Conservation (phyloP, 2,888 invertebrate species). For the Meiosimyza decipiens region DNA sequence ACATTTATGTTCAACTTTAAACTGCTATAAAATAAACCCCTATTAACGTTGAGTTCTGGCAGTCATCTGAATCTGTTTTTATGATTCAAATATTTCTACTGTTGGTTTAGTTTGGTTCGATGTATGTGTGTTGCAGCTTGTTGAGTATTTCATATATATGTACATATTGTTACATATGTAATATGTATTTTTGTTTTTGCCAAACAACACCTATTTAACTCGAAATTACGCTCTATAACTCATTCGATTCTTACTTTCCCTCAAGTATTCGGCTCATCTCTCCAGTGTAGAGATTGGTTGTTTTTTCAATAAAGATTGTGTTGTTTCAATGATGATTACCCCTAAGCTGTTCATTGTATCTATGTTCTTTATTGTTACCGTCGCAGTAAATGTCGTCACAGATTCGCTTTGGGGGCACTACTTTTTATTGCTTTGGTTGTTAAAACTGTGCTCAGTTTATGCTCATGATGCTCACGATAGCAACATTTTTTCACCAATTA, state of each 20-base stretch:
- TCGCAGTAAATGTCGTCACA: too few relatives aligned
- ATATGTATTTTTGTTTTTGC: neutral
- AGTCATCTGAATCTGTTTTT: constrained; percentile 46
- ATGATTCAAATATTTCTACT: constrained; percentile 32
- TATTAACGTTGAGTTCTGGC: constrained; percentile 50
- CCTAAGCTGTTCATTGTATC: too few relatives aligned
- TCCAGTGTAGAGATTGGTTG: neutral
- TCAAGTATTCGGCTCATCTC: constrained; percentile 23
- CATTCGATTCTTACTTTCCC: neutral
- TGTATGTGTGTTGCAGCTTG: constrained; percentile 12
- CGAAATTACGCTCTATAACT: neutral
- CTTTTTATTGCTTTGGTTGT: too few relatives aligned
- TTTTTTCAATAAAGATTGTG: too few relatives aligned
- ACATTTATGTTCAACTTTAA: constrained; percentile 35
- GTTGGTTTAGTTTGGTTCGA: constrained; percentile 5
- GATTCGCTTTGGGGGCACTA: too few relatives aligned
- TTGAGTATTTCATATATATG: constrained; percentile 19
- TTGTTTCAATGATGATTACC: too few relatives aligned
- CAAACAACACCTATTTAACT: neutral
- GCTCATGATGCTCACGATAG: too few relatives aligned
- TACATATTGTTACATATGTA: too few relatives aligned
- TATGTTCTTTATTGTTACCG: too few relatives aligned
- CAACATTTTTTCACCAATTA: too few relatives aligned
- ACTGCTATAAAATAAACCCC: constrained; percentile 44
- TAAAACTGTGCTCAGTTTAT: too few relatives aligned